Evolutionary conservation across 2,797 vertebrate genomes (phyloP), one percentile per base, ranked within the genome.

Genomic region (Sebastes miniatus): DNA sequence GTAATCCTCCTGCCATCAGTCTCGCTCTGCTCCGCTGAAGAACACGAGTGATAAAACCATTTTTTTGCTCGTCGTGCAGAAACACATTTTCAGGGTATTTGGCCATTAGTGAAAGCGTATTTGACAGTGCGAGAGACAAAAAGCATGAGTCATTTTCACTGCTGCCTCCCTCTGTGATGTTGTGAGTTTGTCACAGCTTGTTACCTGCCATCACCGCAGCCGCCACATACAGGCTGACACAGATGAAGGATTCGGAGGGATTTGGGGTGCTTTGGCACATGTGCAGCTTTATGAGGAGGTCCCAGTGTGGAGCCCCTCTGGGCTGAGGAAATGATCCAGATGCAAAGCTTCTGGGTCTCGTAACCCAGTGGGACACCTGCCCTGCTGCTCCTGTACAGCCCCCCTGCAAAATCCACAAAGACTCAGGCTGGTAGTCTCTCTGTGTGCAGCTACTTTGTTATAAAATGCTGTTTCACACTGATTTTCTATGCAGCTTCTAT

Each of bases 321-420:
- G 86, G 83, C 82, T 75, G 85, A 93, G 93, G 94, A 95, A 96
- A 93, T 83, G 87, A 94, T 94, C 90, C 91, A 92, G 92, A 94
- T 93, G 89, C 89, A 84, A 86, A 89, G 90, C 92, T 93, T 88
- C 88, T 93, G 90, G 90, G 92, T 86, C 88, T 92, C 81, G 47
- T 95, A 94, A 93, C 92, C 71, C 91, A 94, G 92, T 89, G 84
- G 91, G 93, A 88, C 88, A 83, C 84, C 89, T 91, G 90, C 86
- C 86, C 89, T 82, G 76, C 84, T 89, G 87, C 92, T 93, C 83
- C 92, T 71, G 86, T 87, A 82, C 78, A 87, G 77, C 81, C 85
- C 69, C 78, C 79, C 79, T 76, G 83, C 82, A 78, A 88, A 83
- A 89, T 78, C 83, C 81, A 67, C 84, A 59, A 54, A 87, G 20